phyloP scores from a whole-genome alignment of 2,888 invertebrate genomes.

The Tenthredo distinguenda region DNA sequence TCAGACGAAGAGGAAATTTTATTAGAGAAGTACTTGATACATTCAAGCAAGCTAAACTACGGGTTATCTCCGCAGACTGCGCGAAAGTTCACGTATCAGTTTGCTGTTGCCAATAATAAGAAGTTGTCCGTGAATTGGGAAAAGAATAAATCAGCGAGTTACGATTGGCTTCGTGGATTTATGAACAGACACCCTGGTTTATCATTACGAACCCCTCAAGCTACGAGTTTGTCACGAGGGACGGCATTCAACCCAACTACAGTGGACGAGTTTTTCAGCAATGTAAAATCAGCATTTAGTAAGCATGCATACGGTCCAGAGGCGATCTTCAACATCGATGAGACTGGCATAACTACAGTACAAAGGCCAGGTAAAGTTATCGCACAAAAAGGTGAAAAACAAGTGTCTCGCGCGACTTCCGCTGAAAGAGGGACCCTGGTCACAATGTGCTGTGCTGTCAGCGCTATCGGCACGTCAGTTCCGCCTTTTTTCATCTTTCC shows the following conservation, averaged over 20 bases:
- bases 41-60: constrained; percentile 37
- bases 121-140: constrained; percentile 56
- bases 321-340: constrained; percentile 65
- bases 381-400: constrained; percentile 62
- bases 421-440: constrained; percentile 65
- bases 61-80: constrained; percentile 51
- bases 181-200: constrained; percentile 58
- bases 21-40: constrained; percentile 52
- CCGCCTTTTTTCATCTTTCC: constrained; percentile 64
- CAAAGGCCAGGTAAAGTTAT: constrained; percentile 64
- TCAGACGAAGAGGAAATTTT: constrained; percentile 16
- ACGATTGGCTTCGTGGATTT: constrained; percentile 59
- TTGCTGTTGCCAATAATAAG: constrained; percentile 56
- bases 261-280: constrained; percentile 57
- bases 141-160: constrained; percentile 53
- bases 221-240: constrained; percentile 60
- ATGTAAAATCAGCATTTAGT: constrained; percentile 58
- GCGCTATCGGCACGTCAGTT: constrained; percentile 59
- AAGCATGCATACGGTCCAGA: constrained; percentile 59
- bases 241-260: constrained; percentile 58
- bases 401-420: constrained; percentile 65
- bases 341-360: constrained; percentile 65
- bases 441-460: constrained; percentile 59
- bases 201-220: constrained; percentile 58
- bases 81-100: constrained; percentile 56